These are phyloP conservation scores for Coenonympha arcania DNA, from an alignment of 2,888 invertebrate species.

Conservation along the genomic window DNA sequence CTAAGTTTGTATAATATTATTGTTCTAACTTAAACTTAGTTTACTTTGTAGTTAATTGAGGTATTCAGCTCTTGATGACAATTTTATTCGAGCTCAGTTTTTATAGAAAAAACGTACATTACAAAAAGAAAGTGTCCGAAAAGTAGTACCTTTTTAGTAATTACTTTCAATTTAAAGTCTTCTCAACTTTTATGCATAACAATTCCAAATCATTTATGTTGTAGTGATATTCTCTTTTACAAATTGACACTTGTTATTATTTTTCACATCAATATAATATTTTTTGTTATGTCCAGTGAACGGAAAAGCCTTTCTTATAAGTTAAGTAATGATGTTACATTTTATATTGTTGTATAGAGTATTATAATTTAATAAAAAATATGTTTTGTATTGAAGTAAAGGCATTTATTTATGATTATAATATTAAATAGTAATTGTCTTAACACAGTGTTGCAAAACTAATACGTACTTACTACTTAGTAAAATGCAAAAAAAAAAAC, in stretches of 20 bases:
- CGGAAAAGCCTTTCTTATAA: background rate
- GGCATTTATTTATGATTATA: constrained; percentile 9
- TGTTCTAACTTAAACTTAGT: constrained; percentile 32
- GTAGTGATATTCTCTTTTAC: no score
- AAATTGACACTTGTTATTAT: constrained; percentile 45
- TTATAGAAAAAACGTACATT: no score
- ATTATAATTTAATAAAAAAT: constrained; percentile 4
- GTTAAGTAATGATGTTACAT: constrained; percentile 5
- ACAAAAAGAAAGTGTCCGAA: no score
- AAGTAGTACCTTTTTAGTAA: no score
- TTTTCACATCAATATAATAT: constrained; percentile 13
- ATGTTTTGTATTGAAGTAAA: constrained; percentile 9
- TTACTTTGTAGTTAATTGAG: constrained; percentile 33
- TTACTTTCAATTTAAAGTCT: no score
- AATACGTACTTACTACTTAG: no score
- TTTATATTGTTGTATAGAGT: constrained; percentile 15
- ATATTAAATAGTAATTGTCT: background rate
- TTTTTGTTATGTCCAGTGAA: constrained; percentile 8
- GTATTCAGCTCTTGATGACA: background rate
- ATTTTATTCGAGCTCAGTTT: no score
- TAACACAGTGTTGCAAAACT: background rate
- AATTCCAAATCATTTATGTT: no score
- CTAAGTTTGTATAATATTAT: constrained; percentile 32
- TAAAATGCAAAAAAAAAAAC: no score
- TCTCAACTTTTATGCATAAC: no score